Percentiles rank a stretch among this genome's conserved stretches.
These are phyloP conservation scores for Temnothorax longispinosus DNA, from an alignment of 1,140 invertebrate genomes.

Conservation along the genomic window DNA sequence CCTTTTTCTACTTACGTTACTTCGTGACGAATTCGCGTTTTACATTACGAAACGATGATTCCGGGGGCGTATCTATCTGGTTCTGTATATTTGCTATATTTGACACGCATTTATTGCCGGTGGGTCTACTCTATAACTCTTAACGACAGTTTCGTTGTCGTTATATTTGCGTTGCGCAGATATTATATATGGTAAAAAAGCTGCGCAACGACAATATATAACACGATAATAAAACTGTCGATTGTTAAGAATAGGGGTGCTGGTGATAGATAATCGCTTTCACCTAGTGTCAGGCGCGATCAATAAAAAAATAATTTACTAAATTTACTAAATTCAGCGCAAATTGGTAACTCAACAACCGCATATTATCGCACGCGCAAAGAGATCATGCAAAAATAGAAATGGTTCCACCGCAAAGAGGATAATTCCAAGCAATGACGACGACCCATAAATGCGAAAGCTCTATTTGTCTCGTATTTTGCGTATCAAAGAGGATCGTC, in stretches of 20 bases:
- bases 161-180: too few species aligned
- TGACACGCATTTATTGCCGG: neutral
- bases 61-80: neutral
- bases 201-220: neutral
- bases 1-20: neutral
- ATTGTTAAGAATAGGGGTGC: too few species aligned
- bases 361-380: neutral
- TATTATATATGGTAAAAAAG: neutral
- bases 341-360: slow-evolving; percentile 3
- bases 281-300: neutral
- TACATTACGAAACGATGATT: neutral
- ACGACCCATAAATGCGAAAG: neutral
- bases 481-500: neutral
- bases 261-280: neutral
- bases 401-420: neutral
- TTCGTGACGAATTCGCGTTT: neutral
- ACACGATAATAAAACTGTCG: too few species aligned
- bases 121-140: too few species aligned
- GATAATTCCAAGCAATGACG: neutral
- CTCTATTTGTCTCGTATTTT: neutral
- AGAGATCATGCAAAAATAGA: slow-evolving; percentile 32
- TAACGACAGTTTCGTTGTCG: too few species aligned
- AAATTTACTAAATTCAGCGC: neutral
- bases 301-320: neutral
- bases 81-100: slow-evolving; percentile 6